Evolutionary conservation across 2,113 vertebrate species (phyloP).

Genomic region (Rhabdomys dilectus): DNA sequence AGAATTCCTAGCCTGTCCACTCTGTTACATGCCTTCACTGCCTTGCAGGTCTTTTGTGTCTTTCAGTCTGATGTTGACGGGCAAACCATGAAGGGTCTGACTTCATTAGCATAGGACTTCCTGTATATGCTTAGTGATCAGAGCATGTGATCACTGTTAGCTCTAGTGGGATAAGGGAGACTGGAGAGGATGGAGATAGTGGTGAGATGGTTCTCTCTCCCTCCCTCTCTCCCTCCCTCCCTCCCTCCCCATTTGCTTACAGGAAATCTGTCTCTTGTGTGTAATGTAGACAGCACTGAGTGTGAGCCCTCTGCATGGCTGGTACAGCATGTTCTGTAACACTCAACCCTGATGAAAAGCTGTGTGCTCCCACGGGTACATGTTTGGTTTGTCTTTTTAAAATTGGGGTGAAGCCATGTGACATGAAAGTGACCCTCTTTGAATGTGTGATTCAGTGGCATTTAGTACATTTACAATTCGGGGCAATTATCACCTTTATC

Average conservation of each 20-base stretch:
- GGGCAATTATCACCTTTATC: not conserved
- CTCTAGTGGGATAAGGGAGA: not conserved
- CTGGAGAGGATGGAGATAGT: not conserved
- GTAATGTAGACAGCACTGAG: conserved; percentile 64
- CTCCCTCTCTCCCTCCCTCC: conserved; percentile 69
- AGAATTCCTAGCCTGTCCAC: not conserved
- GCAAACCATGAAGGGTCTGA: not conserved
- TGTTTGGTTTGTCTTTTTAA: not conserved
- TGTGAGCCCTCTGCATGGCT: conserved; percentile 67
- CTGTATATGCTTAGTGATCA: not conserved
- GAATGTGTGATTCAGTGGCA: not conserved
- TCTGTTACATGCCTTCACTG: not conserved
- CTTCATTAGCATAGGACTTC: not conserved
- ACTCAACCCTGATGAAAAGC: conserved; percentile 4
- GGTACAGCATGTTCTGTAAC: conserved; percentile 21
- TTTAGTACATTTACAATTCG: not conserved
- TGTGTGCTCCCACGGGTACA: not conserved
- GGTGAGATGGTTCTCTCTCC: conserved; percentile 62
- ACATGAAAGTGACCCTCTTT: not conserved
- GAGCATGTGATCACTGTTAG: not conserved
- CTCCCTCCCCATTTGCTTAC: conserved; percentile 76
- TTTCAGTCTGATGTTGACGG: not conserved
- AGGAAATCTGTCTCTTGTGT: conserved; percentile 78
- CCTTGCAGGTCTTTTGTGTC: not conserved
- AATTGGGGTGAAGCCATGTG: not conserved